phyloP scores from a whole-genome alignment of 2,888 invertebrate genomes.

The Orchestes rusci region DNA sequence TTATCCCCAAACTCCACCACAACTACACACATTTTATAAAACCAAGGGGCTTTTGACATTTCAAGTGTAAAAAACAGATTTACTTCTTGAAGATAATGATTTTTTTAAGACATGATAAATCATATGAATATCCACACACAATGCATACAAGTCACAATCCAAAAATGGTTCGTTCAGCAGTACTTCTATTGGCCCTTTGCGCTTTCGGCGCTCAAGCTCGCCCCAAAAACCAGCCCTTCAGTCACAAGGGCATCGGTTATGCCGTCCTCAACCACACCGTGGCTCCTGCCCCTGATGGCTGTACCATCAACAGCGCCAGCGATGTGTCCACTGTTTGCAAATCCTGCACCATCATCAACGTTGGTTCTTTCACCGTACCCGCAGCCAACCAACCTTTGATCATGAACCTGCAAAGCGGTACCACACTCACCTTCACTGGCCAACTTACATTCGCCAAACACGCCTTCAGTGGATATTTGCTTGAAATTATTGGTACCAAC shows the following conservation, averaged over 20 bases:
- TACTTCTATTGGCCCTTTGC: no score
- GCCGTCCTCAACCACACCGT: constrained; percentile 9
- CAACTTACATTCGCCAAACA: constrained; percentile 3
- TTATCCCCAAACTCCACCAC: no score
- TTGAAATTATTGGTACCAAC: constrained; percentile 12
- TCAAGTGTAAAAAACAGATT: no score
- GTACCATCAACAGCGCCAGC: constrained; percentile 5
- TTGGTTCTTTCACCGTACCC: constrained; percentile 12
- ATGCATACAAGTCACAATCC: no score
- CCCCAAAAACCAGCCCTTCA: constrained; percentile 2
- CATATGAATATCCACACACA: no score
- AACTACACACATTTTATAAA: no score
- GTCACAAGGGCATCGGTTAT: constrained; percentile 5
- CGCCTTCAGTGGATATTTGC: constrained; percentile 9
- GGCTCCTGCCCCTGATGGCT: constrained; percentile 1
- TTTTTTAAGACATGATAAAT: no score
- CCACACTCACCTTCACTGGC: constrained; percentile 13
- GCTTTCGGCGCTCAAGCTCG: neutral
- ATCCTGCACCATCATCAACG: constrained; percentile 12
- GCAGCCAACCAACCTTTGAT: constrained; percentile 9
- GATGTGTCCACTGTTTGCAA: constrained; percentile 7
- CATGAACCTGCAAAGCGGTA: constrained; percentile 11
- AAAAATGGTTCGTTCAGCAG: no score
- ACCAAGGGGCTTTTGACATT: no score
- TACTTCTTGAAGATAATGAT: no score